phyloP scores from a whole-genome alignment of 2,113 vertebrate species.

The Notarius quadriscutis region DNA sequence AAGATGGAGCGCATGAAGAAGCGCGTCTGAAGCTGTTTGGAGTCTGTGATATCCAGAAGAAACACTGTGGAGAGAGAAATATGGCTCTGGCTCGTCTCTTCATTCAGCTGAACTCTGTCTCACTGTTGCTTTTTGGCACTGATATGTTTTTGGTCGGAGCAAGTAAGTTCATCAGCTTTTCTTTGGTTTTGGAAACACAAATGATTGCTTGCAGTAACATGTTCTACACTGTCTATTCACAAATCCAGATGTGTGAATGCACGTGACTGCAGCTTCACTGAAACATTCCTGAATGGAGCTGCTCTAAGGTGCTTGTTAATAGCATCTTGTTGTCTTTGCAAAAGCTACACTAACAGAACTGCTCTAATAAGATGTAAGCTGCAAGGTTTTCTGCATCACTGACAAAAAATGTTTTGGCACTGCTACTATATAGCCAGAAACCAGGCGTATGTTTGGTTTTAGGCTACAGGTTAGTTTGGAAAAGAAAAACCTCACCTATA shows the following conservation, averaged over 20 bases:
- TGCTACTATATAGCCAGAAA: neutral
- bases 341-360: neutral
- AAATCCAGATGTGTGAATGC: conserved; percentile 12
- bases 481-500: no score
- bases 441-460: neutral
- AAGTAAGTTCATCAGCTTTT: conserved; percentile 76
- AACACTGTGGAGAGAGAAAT: conserved; percentile 44
- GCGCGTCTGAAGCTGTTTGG: conserved; percentile 31
- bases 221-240: neutral
- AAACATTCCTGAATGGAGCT: neutral
- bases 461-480: neutral
- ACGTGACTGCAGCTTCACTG: conserved; percentile 15
- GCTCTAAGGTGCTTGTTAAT: neutral
- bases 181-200: neutral
- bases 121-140: conserved; percentile 88
- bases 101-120: conserved; percentile 71
- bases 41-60: conserved; percentile 27
- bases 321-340: neutral
- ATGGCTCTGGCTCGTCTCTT: conserved; percentile 78
- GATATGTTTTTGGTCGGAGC: conserved; percentile 86
- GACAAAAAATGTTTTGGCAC: neutral
- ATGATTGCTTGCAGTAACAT: neutral
- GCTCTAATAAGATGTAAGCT: neutral
- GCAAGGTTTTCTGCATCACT: neutral
- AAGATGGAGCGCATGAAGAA: conserved; percentile 42